Conservation (phyloP, 2,888 invertebrate species). For the Hypsopygia costalis region DNA sequence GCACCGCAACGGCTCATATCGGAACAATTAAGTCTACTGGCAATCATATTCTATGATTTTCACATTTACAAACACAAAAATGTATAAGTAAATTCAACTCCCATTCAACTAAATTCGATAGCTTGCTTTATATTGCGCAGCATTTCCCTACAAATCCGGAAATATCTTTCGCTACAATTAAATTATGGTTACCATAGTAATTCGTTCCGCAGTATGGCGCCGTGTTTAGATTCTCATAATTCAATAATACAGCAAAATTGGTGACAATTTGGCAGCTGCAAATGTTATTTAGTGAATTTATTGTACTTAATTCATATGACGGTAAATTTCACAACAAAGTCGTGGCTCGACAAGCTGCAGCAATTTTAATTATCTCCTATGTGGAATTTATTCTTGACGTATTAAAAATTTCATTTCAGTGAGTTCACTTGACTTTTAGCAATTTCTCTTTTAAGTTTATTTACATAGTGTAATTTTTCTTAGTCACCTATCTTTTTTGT, state of each 20-base stretch:
- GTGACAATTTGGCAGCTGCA: conserved; percentile 36
- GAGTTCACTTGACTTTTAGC: neutral
- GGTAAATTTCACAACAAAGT: conserved; percentile 13
- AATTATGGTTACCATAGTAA: conserved; percentile 4
- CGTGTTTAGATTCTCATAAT: conserved; percentile 42
- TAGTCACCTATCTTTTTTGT: neutral
- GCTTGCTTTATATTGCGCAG: no score
- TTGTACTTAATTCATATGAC: conserved; percentile 21
- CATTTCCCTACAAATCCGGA: no score
- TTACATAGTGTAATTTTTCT: neutral
- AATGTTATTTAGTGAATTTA: conserved; percentile 27
- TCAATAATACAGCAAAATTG: conserved; percentile 34
- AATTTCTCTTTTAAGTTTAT: neutral
- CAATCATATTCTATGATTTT: no score
- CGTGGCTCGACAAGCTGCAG: conserved; percentile 1
- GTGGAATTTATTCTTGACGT: no score
- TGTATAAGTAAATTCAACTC: no score
- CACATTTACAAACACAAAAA: no score
- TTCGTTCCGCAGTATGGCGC: conserved; percentile 16
- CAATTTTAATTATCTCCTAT: no score
- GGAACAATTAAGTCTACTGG: no score
- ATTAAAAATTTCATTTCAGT: neutral
- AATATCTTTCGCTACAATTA: neutral
- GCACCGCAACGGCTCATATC: no score
- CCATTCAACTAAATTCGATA: no score